Percentiles rank a stretch among this genome's conserved stretches.
Conservation (phyloP, 1,140 invertebrate genomes). For the Mamestra configurata region DNA sequence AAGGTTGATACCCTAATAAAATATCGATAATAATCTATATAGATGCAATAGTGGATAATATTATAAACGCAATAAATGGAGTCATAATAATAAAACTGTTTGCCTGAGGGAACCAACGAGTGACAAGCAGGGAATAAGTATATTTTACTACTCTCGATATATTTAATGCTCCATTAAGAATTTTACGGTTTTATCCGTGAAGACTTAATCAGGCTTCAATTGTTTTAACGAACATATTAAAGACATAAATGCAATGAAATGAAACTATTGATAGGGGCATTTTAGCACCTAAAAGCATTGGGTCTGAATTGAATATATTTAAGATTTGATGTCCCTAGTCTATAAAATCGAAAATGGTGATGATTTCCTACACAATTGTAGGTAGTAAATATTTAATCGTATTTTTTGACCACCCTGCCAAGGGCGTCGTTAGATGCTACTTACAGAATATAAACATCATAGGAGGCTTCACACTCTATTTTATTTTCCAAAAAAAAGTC, state of each 20-base stretch:
- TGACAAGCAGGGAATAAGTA: slow-evolving; percentile 26
- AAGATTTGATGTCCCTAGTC: not conserved
- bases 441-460: too few relatives aligned
- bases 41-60: slow-evolving; percentile 34
- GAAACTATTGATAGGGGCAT: not conserved
- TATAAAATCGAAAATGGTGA: not conserved
- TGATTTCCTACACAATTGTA: too few relatives aligned
- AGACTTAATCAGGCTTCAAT: slow-evolving; percentile 12
- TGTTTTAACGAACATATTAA: slow-evolving; percentile 4
- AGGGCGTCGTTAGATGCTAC: too few relatives aligned
- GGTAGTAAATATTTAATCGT: not conserved
- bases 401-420: too few relatives aligned
- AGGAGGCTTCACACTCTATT: too few relatives aligned
- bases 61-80: slow-evolving; percentile 46
- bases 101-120: slow-evolving; percentile 42
- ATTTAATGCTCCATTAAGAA: slow-evolving; percentile 44
- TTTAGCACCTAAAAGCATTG: not conserved
- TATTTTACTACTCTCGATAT: slow-evolving; percentile 43
- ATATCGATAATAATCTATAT: slow-evolving; percentile 45
- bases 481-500: not conserved
- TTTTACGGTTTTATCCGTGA: slow-evolving; percentile 41
- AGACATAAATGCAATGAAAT: not conserved
- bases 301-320: not conserved
- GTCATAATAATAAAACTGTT: slow-evolving; percentile 50
- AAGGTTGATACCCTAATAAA: slow-evolving; percentile 25